Evolutionary conservation across 2,888 invertebrate genomes (phyloP).

Genomic region (Lypha dubia): DNA sequence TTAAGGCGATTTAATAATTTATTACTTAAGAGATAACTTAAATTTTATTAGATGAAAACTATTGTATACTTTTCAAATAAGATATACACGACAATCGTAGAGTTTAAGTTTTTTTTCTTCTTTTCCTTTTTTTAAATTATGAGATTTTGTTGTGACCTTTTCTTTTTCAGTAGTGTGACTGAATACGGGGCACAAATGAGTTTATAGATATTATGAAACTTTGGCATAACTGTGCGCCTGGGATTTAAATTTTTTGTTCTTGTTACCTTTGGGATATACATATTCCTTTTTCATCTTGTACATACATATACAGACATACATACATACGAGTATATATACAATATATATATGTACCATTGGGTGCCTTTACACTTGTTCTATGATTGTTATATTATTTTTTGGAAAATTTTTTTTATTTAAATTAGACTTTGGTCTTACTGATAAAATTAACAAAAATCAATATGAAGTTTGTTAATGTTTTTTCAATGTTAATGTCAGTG

Average conservation of each 20-base stretch:
- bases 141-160: slow-evolving; percentile 29
- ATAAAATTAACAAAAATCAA: slow-evolving; percentile 31
- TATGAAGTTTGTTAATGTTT: not conserved
- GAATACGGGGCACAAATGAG: not conserved
- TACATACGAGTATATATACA: not conserved
- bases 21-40: slow-evolving; percentile 39
- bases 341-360: not conserved
- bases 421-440: slow-evolving; percentile 21
- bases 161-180: not conserved
- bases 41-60: not conserved
- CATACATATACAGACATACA: not conserved
- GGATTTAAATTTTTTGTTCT: not conserved
- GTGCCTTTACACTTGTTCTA: not conserved
- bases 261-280: not conserved
- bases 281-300: too few relatives aligned
- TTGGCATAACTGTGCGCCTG: slow-evolving; percentile 17
- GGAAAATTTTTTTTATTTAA: not conserved
- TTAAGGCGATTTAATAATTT: slow-evolving; percentile 6
- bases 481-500: slow-evolving; percentile 51
- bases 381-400: slow-evolving; percentile 11
- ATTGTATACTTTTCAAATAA: not conserved
- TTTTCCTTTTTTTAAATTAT: not conserved
- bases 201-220: not conserved
- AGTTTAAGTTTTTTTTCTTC: slow-evolving; percentile 1
- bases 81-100: not conserved